Evolutionary conservation across 2,797 vertebrate genomes (phyloP), one percentile per base, ranked within the genome.

Genomic region (Kryptopterus vitreolus): DNA sequence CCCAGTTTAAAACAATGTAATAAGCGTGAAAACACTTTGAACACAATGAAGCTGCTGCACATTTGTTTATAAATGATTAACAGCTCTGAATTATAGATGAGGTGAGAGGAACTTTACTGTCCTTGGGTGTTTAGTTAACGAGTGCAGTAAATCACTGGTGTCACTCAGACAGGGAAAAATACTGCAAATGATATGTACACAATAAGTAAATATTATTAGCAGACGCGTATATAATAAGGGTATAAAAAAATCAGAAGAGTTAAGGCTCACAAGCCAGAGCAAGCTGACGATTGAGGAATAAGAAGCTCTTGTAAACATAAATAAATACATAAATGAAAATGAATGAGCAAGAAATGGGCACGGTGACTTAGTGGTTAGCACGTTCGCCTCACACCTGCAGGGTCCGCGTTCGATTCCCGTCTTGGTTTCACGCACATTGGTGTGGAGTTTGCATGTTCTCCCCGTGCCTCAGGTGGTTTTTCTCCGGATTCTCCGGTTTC

Each of bases 41-140:
- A 72, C n/a, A 35, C 12, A n/a, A 15, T 72, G 3, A 72, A 55
- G 29, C 50, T 72, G 11, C 22, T 50, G 31, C 9, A 12, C 66
- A 50, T 69, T 33, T 70, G 26, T 31, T 31, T 6, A 20, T 31
- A 29, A 18, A 31, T 31, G 8, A 70, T 70, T 70, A 70, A 52
- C 16, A 70, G 16, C 46, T 11, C 68, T 52, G 24, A 50, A 50
- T 50, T 16, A 50, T 12, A 31, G 69, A 33, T 53, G 46, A 52
- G 46, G 31, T 52, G 6, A 71, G 48, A 53, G 3, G 53, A 53
- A 13, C 48, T 8, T 71, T 33, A 10, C 33, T 35, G 20, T 48
- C 69, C 18, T 53, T 53, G 50, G 26, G 69, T 4, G n/a, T 71
- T 71, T 71, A 72, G 50, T 38, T 55, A 35, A 57, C n/a, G 50